Base-by-base conservation (phyloP, 2,113 vertebrate genomes). In the Nansenia antarctica region DNA sequence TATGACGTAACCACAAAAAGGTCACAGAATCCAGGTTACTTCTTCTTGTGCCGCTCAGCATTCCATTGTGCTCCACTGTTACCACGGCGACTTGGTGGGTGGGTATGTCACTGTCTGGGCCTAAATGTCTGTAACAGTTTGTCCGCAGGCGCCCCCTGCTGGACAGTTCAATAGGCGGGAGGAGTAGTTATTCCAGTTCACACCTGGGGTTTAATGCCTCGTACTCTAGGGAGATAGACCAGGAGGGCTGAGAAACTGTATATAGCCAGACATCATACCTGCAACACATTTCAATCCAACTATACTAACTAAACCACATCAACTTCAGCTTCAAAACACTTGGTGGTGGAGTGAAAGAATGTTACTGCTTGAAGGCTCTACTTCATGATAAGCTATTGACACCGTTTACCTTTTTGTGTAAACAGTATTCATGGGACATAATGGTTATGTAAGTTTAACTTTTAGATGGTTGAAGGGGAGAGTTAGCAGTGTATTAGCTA, bases 11-110 rank as follows among this genome's bases (percentile, higher is more conserved):
- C 81, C 78, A 79, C 77, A 72, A 74, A 83, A 83, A 82, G 78
- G 72, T 79, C n/a, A 61, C 63, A 80, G 69, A 82, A 79, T 79
- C 75, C 66, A n/a, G 82, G 86, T 89, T 84, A 84, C 80, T 73
- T 58, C 55, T 61, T 84, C 62, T 85, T 73, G 73, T 86, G 85
- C 83, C 86, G 79, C 81, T 81, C 74, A 82, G 87, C 84, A 81
- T 90, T 89, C 84, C 83, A 78, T 79, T 86, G 81, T 85, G 79
- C 82, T 90, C 81, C 81, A 76, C 49, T 76, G 55, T 76, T 80
- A 69, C 78, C 63, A 72, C 77, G 74, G 80, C 69, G 76, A 79
- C 81, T 70, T 81, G 73, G 78, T 76, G 70, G 47, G 80, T 82
- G 74, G 71, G 67, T 80, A 54, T 77, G 80, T 77, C 54, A 37